A percentile compares a stretch with the other conserved stretches of the same genome.
phyloP scores from a whole-genome alignment of 92 coral and sea anemone genomes.

The Palythoa grandis region DNA sequence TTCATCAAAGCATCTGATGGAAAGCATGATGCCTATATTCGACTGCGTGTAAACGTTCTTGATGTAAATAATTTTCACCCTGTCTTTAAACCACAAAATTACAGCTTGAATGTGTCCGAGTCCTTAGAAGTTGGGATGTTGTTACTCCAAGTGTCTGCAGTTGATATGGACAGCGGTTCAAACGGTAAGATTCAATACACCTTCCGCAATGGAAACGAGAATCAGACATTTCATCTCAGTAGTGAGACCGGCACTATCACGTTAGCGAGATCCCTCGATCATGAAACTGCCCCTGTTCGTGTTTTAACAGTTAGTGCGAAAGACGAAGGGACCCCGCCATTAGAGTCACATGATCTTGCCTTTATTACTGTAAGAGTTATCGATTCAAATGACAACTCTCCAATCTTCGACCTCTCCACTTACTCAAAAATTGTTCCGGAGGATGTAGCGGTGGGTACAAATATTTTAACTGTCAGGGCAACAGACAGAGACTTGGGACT shows the following conservation, averaged over 20 bases:
- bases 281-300: slow-evolving; percentile 20
- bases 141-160: slow-evolving; percentile 22
- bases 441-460: slow-evolving; percentile 10
- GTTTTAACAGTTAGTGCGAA: slow-evolving; percentile 44
- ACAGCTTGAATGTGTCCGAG: slow-evolving; percentile 17
- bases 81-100: slow-evolving; percentile 32
- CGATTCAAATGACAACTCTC: slow-evolving; percentile 55
- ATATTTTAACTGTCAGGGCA: slow-evolving; percentile 56
- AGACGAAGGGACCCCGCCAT: slow-evolving; percentile 48
- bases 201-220: slow-evolving; percentile 39
- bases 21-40: slow-evolving; percentile 14
- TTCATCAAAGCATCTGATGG: slow-evolving; percentile 46
- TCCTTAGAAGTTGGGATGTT: neutral
- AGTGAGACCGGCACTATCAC: slow-evolving; percentile 24
- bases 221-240: slow-evolving; percentile 25
- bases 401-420: slow-evolving; percentile 26
- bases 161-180: slow-evolving; percentile 33
- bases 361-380: slow-evolving; percentile 42
- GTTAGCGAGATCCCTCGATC: slow-evolving; percentile 44
- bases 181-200: slow-evolving; percentile 19
- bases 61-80: slow-evolving; percentile 46
- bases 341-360: slow-evolving; percentile 41
- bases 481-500: slow-evolving; percentile 63
- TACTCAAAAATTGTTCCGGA: slow-evolving; percentile 38
- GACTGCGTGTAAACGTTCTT: slow-evolving; percentile 10